Percentiles rank a stretch among this genome's conserved stretches.
Evolutionary conservation across 1,140 invertebrate genomes (phyloP).

Genomic region (Formica exsecta): DNA sequence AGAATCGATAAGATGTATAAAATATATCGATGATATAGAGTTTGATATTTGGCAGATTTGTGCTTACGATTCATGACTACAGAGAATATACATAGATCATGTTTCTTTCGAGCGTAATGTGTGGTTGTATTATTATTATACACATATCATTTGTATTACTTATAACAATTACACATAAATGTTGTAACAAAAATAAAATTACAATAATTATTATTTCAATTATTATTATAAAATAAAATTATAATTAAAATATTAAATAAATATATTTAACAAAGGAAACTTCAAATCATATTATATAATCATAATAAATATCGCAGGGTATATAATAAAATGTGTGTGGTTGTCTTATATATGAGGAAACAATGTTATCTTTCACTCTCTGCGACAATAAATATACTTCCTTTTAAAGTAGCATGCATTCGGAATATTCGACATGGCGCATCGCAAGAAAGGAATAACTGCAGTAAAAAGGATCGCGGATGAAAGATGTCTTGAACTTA

Average conservation of each 20-base stretch:
- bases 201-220: not conserved
- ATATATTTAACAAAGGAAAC: not conserved
- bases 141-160: not conserved
- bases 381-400: conserved; percentile 39
- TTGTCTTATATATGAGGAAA: not conserved
- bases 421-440: not conserved
- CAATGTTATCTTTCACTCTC: not conserved
- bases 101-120: not conserved
- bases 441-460: conserved; percentile 27
- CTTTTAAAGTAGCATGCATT: conserved; percentile 25
- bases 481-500: conserved; percentile 47
- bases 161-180: not conserved
- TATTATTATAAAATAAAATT: not conserved
- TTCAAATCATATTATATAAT: not conserved
- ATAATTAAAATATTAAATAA: not conserved
- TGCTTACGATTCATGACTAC: not conserved
- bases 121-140: conserved; percentile 6
- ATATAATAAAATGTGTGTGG: not conserved
- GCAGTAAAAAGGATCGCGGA: not conserved
- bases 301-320: not conserved
- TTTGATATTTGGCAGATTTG: conserved; percentile 5
- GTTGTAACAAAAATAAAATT: not conserved
- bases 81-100: not conserved
- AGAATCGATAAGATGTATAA: not conserved
- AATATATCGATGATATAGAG: conserved; percentile 13